Conservation (phyloP, 2,888 invertebrate species). For the Crossocerus cetratus region DNA sequence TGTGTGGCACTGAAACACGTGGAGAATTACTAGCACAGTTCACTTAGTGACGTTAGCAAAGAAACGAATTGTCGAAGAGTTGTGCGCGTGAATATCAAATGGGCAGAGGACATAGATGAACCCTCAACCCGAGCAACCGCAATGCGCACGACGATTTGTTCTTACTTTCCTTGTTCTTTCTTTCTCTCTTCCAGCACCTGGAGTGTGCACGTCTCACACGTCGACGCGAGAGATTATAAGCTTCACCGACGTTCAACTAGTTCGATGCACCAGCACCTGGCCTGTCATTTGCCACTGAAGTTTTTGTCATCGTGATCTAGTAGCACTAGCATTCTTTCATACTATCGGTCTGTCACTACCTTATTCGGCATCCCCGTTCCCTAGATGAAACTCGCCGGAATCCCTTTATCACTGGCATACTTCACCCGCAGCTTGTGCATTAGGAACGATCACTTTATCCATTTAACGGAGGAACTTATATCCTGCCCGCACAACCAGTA, state of each 20-base stretch:
- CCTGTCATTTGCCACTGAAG: slow-evolving; percentile 34
- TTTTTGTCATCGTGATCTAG: slow-evolving; percentile 23
- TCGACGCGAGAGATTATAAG: slow-evolving; percentile 17
- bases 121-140: background rate
- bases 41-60: no score
- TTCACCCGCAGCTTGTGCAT: slow-evolving; percentile 29
- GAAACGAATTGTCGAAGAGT: no score
- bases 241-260: slow-evolving; percentile 4
- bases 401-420: slow-evolving; percentile 43
- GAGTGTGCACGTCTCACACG: slow-evolving; percentile 16
- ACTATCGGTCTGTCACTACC: background rate
- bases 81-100: slow-evolving; percentile 9
- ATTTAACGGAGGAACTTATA: no score
- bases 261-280: slow-evolving; percentile 48
- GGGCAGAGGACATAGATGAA: slow-evolving; percentile 31
- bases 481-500: no score
- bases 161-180: slow-evolving; percentile 44
- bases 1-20: slow-evolving; percentile 54
- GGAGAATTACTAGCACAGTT: background rate
- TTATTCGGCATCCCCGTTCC: background rate
- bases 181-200: slow-evolving; percentile 40
- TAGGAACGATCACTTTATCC: background rate
- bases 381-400: background rate
- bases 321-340: slow-evolving; percentile 14
- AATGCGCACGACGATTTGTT: slow-evolving; percentile 26